phyloP scores from a whole-genome alignment of 2,113 vertebrate species.

The Halichoerus grypus region DNA sequence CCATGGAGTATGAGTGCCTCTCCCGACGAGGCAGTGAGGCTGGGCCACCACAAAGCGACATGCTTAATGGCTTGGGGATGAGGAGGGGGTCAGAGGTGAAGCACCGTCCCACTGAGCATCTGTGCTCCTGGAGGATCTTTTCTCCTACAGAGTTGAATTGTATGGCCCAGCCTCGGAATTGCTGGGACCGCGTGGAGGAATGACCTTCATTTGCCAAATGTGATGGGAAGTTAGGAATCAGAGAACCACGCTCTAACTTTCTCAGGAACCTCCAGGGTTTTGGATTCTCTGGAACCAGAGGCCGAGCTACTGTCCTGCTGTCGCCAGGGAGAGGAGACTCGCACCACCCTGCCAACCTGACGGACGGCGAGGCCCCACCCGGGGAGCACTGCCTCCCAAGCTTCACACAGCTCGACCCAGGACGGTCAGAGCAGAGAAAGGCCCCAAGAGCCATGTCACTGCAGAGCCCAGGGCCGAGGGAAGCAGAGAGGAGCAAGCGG shows the following conservation, averaged over 20 bases:
- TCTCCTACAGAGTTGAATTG: neutral
- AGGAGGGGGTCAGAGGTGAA: too few species aligned
- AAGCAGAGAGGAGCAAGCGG: neutral
- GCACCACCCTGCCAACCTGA: neutral
- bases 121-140: neutral
- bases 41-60: neutral
- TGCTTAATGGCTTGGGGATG: neutral
- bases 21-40: too few species aligned
- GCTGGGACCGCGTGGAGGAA: neutral
- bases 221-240: neutral
- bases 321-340: neutral
- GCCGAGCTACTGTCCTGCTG: neutral
- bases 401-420: neutral
- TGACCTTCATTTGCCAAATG: neutral
- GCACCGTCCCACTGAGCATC: neutral
- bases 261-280: neutral
- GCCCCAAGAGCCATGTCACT: neutral
- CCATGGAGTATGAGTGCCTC: accelerated
- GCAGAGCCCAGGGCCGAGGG: neutral
- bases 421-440: neutral
- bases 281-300: neutral
- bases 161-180: neutral
- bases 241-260: neutral
- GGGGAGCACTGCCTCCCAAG: neutral
- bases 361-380: accelerated